Conservation (phyloP, 2,888 invertebrate species). For the Netelia inedita region DNA sequence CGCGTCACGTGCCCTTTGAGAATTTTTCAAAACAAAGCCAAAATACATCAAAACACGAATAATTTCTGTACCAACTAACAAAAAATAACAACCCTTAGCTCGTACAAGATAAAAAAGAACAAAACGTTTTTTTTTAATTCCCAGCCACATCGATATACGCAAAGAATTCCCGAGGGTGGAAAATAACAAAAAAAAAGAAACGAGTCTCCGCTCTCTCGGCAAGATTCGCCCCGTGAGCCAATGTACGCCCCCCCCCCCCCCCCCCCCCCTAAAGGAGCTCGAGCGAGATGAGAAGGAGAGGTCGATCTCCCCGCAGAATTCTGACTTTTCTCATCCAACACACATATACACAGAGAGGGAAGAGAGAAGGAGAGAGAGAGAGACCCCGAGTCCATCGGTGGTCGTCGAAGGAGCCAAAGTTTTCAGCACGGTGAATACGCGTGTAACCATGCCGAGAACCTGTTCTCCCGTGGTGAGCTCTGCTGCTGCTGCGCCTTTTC, state of each 20-base stretch:
- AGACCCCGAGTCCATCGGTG: conserved; percentile 23
- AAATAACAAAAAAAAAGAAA: background rate
- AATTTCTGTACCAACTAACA: too few relatives aligned
- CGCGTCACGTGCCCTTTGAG: background rate
- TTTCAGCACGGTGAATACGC: conserved; percentile 84
- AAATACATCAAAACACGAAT: too few relatives aligned
- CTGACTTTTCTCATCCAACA: conserved; percentile 55
- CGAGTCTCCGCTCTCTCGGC: background rate
- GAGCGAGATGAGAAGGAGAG: conserved; percentile 39
- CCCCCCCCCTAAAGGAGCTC: conserved; percentile 12
- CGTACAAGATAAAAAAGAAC: background rate
- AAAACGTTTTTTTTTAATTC: background rate
- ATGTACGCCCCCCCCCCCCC: background rate
- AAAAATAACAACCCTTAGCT: too few relatives aligned
- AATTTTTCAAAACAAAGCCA: background rate
- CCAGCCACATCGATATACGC: background rate
- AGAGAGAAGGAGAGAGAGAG: too few relatives aligned
- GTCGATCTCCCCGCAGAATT: conserved; percentile 46
- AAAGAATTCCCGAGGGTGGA: conserved; percentile 32
- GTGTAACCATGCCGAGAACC: conserved; percentile 83
- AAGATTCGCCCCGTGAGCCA: background rate
- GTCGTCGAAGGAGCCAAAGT: conserved; percentile 77
- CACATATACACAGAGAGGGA: too few relatives aligned
- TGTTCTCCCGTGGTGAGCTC: conserved; percentile 77
- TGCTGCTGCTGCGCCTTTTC: conserved; percentile 67